Evolutionary conservation across 2,113 vertebrate species (phyloP).

Genomic region (Melozone crissalis): DNA sequence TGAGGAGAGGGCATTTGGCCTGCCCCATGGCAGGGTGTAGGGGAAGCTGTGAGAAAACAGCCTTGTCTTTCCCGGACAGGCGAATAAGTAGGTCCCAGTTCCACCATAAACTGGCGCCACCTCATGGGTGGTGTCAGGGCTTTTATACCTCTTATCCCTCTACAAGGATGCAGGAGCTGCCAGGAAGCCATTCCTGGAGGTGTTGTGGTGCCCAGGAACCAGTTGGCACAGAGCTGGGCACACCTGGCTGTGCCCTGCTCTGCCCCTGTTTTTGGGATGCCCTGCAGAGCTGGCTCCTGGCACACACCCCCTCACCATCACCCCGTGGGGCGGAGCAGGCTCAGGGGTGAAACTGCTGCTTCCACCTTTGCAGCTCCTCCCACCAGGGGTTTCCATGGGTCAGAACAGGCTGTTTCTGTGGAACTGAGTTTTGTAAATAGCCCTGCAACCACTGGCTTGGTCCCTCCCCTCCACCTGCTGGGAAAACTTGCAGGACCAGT

Average conservation of each 20-base stretch:
- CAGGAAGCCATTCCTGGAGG: neutral
- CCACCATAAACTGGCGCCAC: neutral
- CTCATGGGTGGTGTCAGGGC: neutral
- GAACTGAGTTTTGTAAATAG: neutral
- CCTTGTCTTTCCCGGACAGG: rapidly evolving
- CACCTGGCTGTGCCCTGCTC: neutral
- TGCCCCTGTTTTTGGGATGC: neutral
- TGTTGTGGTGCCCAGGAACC: neutral
- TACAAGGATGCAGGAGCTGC: rapidly evolving
- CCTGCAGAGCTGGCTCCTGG: neutral
- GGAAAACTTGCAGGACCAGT: constrained; percentile 42
- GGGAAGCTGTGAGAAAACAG: neutral
- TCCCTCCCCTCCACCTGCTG: neutral
- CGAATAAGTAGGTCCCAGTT: neutral
- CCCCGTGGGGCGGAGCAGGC: rapidly evolving
- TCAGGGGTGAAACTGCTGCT: rapidly evolving
- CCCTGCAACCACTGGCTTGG: neutral
- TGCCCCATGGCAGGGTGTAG: rapidly evolving
- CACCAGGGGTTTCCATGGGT: neutral
- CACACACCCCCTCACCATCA: neutral
- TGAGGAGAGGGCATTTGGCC: neutral
- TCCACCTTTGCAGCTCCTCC: neutral
- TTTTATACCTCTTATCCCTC: neutral
- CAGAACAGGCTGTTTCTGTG: neutral
- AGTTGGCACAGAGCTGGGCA: rapidly evolving